Evolutionary conservation across 2,888 invertebrate species (phyloP).

Genomic region (Taenaris catops): DNA sequence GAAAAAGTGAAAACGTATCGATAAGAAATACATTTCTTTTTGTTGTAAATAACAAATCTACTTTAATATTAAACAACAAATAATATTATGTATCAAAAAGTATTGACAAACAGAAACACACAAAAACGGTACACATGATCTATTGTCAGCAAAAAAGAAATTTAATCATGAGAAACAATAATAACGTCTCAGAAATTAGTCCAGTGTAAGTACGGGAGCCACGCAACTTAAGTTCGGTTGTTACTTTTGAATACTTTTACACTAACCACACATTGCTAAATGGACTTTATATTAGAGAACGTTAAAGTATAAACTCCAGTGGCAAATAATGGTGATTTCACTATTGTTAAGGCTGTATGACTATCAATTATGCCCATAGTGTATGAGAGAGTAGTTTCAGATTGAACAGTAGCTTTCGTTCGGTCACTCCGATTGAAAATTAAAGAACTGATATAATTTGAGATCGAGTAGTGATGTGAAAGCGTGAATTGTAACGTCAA

Average conservation of each 20-base stretch:
- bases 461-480: slow-evolving; percentile 55
- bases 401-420: slow-evolving; percentile 74
- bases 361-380: slow-evolving; percentile 75
- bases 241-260: slow-evolving; percentile 57
- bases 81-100: slow-evolving; percentile 7
- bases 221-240: slow-evolving; percentile 68
- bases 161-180: slow-evolving; percentile 80
- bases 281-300: slow-evolving; percentile 27
- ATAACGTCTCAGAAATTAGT: slow-evolving; percentile 76
- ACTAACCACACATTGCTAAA: slow-evolving; percentile 26
- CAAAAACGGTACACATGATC: slow-evolving; percentile 50
- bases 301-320: slow-evolving; percentile 37
- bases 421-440: slow-evolving; percentile 69
- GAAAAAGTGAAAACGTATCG: too few relatives aligned
- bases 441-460: slow-evolving; percentile 77
- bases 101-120: slow-evolving; percentile 15
- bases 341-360: slow-evolving; percentile 74
- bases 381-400: slow-evolving; percentile 71
- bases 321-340: slow-evolving; percentile 49
- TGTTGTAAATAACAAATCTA: too few relatives aligned
- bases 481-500: slow-evolving; percentile 23
- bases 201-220: slow-evolving; percentile 75
- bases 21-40: too few relatives aligned
- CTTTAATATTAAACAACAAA: slow-evolving; percentile 1
- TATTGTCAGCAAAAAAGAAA: slow-evolving; percentile 74